Evolutionary conservation across 2,888 invertebrate genomes (phyloP), one percentile per base, ranked within the genome.

Genomic region (Pediacus dermestoides): DNA sequence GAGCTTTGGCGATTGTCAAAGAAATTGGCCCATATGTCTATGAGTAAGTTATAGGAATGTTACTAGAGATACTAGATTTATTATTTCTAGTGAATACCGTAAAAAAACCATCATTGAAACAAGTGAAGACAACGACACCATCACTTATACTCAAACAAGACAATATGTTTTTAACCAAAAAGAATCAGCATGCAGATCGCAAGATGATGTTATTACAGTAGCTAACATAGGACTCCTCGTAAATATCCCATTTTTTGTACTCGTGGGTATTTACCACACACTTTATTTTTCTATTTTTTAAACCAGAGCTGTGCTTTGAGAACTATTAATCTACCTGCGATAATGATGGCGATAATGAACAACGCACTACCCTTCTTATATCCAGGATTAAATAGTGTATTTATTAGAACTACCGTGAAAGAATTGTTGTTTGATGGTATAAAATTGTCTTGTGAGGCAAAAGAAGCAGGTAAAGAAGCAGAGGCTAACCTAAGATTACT

Each of bases 341-440:
- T 35, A 15, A 8, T 11, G 7, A 3, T 28, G 12, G 10, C 8
- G 4, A 4, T 14, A 11, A n/a, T 28, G 4, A 10, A 28, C 14
- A 8, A 28, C 9, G 35, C 35, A 11, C 3, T 35, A 4, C 32
- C 37, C 2, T 34, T 7, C 10, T 12, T 37, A 16, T 37, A 16
- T 33, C 37, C 33, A 2, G 33, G 18, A 4, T 8, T 23, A 6
- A 22, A 14, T n/a, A 10, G 11, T 14, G 9, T 25, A 11, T 37
- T 78, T 57, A 40, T 73, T 16, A 68, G 67, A 14, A 70, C 69
- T 3, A 71, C 66, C 35, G 73, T 71, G 0, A 67, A 61, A 16
- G 75, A 78, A 16, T 53, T 79, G 12, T 66, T 79, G 32, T 79
- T 78, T 46, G 70, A 74, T n/a, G 79, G 79, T 1, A 52, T 75